Percentiles rank a stretch among this genome's conserved stretches.
Evolutionary conservation across 2,797 vertebrate species (phyloP).

Genomic region (Scyliorhinus canicula): DNA sequence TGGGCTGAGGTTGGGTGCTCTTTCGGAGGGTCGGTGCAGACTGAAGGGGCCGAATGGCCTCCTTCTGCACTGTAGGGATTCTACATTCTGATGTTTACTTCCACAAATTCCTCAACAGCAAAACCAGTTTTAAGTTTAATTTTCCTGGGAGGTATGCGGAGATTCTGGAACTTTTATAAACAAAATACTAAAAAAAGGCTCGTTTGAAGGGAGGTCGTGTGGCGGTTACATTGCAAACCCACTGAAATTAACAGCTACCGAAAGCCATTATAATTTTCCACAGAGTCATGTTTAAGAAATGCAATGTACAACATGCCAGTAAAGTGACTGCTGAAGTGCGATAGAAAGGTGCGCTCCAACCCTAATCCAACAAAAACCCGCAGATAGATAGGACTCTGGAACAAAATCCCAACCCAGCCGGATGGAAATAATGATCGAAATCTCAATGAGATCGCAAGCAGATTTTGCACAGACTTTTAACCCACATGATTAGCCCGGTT

Average conservation of each 20-base stretch:
- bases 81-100: background rate
- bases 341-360: background rate
- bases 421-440: background rate
- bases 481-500: background rate
- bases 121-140: background rate
- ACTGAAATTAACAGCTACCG: background rate
- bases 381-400: background rate
- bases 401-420: background rate
- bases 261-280: background rate
- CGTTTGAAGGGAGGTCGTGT: too few species aligned
- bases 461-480: background rate
- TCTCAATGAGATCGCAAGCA: background rate
- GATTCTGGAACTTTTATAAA: background rate
- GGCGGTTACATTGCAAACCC: too few species aligned
- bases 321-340: background rate
- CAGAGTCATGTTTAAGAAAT: background rate
- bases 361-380: background rate
- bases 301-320: background rate
- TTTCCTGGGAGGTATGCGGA: background rate
- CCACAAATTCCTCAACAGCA: background rate
- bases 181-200: too few species aligned
- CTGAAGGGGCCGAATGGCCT: too few species aligned
- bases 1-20: too few species aligned
- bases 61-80: too few species aligned
- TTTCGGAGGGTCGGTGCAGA: too few species aligned